Conservation (phyloP, 1,140 invertebrate genomes). For the Rhynchophorus ferrugineus region DNA sequence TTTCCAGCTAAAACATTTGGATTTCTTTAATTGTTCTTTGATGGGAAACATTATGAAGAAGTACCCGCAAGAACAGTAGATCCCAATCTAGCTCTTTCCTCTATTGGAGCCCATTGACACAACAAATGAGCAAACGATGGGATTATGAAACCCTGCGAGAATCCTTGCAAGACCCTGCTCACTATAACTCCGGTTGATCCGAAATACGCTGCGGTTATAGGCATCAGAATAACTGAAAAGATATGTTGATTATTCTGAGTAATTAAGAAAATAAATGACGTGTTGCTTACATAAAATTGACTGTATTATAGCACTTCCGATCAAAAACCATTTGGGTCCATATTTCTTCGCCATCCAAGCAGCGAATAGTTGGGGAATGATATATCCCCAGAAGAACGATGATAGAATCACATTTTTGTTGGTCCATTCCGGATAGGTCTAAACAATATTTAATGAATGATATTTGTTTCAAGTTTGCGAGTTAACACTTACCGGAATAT, state of each 20-base stretch:
- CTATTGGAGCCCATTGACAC: slow-evolving; percentile 64
- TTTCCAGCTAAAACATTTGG: slow-evolving; percentile 51
- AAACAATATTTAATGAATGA: slow-evolving; percentile 7
- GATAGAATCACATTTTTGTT: slow-evolving; percentile 48
- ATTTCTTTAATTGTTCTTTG: slow-evolving; percentile 43
- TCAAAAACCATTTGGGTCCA: slow-evolving; percentile 55
- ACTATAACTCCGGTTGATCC: slow-evolving; percentile 54
- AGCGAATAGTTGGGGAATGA: slow-evolving; percentile 52
- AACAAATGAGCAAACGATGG: slow-evolving; percentile 71
- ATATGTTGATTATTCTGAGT: too few relatives aligned
- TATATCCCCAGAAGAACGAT: slow-evolving; percentile 59
- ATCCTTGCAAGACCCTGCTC: slow-evolving; percentile 63
- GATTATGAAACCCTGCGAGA: slow-evolving; percentile 70
- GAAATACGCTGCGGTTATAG: slow-evolving; percentile 36
- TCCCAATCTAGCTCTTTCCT: slow-evolving; percentile 50
- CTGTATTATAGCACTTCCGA: slow-evolving; percentile 51
- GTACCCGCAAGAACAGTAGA: slow-evolving; percentile 52
- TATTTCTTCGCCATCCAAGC: slow-evolving; percentile 57
- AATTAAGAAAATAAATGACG: too few relatives aligned
- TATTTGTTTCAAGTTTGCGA: neutral
- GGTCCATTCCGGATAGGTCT: slow-evolving; percentile 38
- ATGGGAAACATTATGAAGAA: slow-evolving; percentile 7
- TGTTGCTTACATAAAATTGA: slow-evolving; percentile 53
- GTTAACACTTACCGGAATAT: slow-evolving; percentile 33
- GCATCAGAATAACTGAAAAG: slow-evolving; percentile 29